Conservation (phyloP, 2,113 vertebrate genomes). For the Gavialis gangeticus region DNA sequence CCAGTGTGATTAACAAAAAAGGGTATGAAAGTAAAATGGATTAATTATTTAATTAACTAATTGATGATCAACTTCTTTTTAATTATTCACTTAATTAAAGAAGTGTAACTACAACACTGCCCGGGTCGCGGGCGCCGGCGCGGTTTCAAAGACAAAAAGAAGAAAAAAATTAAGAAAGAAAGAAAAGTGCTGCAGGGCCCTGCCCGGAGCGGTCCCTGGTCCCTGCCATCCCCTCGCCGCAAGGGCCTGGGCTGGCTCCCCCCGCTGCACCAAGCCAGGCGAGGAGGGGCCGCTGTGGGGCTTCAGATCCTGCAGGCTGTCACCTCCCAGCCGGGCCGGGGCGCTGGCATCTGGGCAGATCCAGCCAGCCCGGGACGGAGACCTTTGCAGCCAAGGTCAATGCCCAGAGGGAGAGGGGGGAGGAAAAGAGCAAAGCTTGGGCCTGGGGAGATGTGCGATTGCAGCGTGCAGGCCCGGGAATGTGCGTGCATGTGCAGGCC, state of each 20-base stretch:
- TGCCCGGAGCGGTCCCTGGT: not conserved
- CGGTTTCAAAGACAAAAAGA: constrained; percentile 72
- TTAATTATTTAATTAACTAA: constrained; percentile 86
- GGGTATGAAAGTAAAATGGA: constrained; percentile 80
- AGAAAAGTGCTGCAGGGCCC: not conserved
- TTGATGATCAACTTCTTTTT: constrained; percentile 87
- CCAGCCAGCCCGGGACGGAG: accelerated
- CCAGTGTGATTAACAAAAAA: constrained; percentile 86
- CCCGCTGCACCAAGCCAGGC: too few relatives aligned
- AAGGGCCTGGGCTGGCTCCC: not conserved
- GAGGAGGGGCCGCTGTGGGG: too few relatives aligned
- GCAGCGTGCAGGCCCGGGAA: too few relatives aligned
- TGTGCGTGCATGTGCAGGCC: accelerated
- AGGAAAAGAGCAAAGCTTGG: not conserved
- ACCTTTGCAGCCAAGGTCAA: accelerated
- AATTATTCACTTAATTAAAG: constrained; percentile 87
- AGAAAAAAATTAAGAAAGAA: not conserved
- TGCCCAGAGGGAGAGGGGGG: not conserved
- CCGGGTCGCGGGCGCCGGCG: constrained; percentile 76
- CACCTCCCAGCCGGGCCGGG: constrained; percentile 35
- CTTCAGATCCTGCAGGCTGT: not conserved
- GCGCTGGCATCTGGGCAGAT: constrained; percentile 39
- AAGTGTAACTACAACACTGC: constrained; percentile 81
- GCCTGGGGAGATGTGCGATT: too few relatives aligned
- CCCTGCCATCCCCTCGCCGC: too few relatives aligned